Evolutionary conservation across 2,888 invertebrate species (phyloP), one percentile per base, ranked within the genome.

Genomic region (Spodoptera exigua): DNA sequence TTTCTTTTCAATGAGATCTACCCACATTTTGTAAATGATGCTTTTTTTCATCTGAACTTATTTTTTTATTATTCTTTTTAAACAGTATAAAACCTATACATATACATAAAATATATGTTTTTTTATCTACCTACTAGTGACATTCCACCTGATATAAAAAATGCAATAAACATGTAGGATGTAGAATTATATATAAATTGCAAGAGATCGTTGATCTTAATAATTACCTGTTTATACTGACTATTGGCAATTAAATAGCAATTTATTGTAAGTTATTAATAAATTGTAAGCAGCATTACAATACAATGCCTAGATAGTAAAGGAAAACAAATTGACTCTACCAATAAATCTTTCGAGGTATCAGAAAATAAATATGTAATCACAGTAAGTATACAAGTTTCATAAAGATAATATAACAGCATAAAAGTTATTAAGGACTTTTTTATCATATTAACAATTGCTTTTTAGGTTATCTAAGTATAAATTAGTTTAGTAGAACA

Each of bases 381-480:
- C 39, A 41, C 13, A 27, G 27, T 48, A 41, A 27, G 27, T 48
- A 41, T 36, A 52, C 34, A 37, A 47, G 34, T 39, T 5, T 17
- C 21, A 52, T 11, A 52, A 17, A 21, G 47, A 66, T 51, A 35
- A 55, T 49, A 39, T 43, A 39, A 16, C 10, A 12, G 35, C 39
- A 12, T 12, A 17, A 37, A 34, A 37, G 48, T 46, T 13, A 35
- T 11, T 45, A 0, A 17, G 46, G 34, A 49, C 48, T 65, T 56
- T 27, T 27, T 69, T 57, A 56, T 53, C 48, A 35, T 32, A 13
- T 37, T 51, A 58, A 47, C 17, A 16, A 13, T 41, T 35, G 17
- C 61, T 61, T 27, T 64, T 59, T 59, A 61, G 61, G 61, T 70
- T 66, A 70, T 61, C 52, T 44, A n/a, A 34, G 14, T 34, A 43